Conservation (phyloP, 92 coral and sea anemone species). For the Porites evermanni region DNA sequence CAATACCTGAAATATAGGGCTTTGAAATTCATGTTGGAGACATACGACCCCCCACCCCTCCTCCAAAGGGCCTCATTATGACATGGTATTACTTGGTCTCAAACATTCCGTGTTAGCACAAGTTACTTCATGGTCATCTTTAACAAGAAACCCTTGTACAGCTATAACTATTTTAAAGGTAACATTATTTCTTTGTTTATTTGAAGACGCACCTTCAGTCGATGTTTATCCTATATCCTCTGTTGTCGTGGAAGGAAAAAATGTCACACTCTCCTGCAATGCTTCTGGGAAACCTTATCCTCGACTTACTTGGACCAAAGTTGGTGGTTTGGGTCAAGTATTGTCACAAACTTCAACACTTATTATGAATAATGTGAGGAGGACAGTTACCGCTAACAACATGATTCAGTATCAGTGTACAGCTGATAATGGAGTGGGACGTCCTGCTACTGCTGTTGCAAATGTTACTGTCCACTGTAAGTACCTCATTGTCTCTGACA, state of each 20-base stretch:
- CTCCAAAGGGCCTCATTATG: too few relatives aligned
- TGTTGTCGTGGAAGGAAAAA: slow-evolving; percentile 12
- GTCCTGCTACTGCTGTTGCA: background rate
- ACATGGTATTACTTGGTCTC: too few relatives aligned
- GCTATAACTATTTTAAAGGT: background rate
- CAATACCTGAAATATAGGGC: too few relatives aligned
- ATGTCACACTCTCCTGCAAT: slow-evolving; percentile 24
- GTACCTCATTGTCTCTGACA: background rate
- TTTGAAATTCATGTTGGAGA: too few relatives aligned
- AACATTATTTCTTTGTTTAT: background rate
- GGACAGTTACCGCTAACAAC: slow-evolving; percentile 23
- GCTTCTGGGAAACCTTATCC: slow-evolving; percentile 36
- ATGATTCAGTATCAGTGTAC: slow-evolving; percentile 37
- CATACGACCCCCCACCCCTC: too few relatives aligned
- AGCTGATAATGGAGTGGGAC: slow-evolving; percentile 40
- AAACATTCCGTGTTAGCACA: too few relatives aligned
- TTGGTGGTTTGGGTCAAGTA: background rate
- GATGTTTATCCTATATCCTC: background rate
- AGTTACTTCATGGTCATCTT: too few relatives aligned
- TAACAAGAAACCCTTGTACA: background rate
- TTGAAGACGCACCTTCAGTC: slow-evolving; percentile 21
- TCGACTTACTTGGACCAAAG: slow-evolving; percentile 21
- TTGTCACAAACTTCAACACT: background rate
- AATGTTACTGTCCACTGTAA: slow-evolving; percentile 39
- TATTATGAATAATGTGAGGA: background rate